These are phyloP conservation scores for Callinectes sapidus DNA, from an alignment of 2,888 invertebrate species.

Conservation along the genomic window DNA sequence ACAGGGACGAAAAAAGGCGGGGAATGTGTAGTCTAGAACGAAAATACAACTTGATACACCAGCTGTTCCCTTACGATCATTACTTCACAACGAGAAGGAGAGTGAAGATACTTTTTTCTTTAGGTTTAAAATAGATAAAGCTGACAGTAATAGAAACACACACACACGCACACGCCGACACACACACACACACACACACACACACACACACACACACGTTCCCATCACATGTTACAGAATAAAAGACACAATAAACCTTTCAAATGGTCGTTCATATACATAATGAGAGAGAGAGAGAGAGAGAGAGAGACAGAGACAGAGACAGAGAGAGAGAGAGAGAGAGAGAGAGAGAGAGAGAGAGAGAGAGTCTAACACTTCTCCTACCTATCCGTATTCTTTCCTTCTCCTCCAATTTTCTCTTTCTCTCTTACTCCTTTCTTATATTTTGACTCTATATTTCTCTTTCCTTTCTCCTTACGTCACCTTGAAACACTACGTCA, in stretches of 20 bases:
- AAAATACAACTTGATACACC: too few species aligned
- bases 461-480: neutral
- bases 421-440: neutral
- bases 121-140: neutral
- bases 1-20: too few species aligned
- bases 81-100: neutral
- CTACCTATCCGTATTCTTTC: neutral
- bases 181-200: slow-evolving; percentile 18
- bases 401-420: neutral
- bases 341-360: slow-evolving; percentile 42
- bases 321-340: slow-evolving; percentile 42
- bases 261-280: neutral
- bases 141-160: too few species aligned
- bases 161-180: neutral
- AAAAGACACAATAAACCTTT: neutral
- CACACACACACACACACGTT: neutral
- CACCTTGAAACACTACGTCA: neutral
- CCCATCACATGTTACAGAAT: neutral
- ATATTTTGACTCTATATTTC: neutral
- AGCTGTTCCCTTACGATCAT: too few species aligned
- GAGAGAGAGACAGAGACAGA: slow-evolving; percentile 39
- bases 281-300: neutral
- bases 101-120: neutral
- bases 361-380: neutral
- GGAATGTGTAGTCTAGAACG: too few species aligned